Base-by-base conservation (phyloP, 2,888 invertebrate genomes). In the Aethes cnicana region DNA sequence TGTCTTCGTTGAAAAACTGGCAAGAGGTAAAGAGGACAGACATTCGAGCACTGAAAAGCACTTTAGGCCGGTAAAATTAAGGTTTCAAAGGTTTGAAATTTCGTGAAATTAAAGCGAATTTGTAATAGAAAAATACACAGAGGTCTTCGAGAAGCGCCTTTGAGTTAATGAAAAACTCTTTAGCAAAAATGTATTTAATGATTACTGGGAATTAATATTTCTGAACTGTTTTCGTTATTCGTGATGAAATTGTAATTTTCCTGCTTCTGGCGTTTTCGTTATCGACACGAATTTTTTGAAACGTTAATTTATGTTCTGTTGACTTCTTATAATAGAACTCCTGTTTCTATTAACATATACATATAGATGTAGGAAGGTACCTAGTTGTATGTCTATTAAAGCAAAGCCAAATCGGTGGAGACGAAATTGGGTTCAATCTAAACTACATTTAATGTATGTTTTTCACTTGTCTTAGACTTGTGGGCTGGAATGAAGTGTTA, bases 51-150 rank as follows among this genome's bases (percentile, higher is more conserved):
- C 65, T 70, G 72, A 64, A 72, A 75, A 77, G 76, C 75, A 81
- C 77, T 83, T 77, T 67, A 66, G 64, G 64, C 64, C 64, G 64
- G 68, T 76, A 68, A 71, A 81, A 79, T 78, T 74, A 73, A 72
- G 71, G 63, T 64, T 66, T 60, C 57, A 61, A 59, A 63, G 61
- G 63, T 70, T 72, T 66, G 68, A 66, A 69, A 70, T 69, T 68
- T 70, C 58, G 54, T 58, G 61, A 69, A 70, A 61, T 68, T 65
- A 64, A 70, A 63, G 62, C 53, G 59, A 64, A 66, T 65, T 68
- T 63, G 56, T 37, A 41, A 42, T 44, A 52, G 57, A 60, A 59
- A 49, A 61, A 63, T 57, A 56, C 47, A 53, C 39, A 17, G 36
- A 48, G 20, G 36, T 44, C 36, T 30, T 17, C 37, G 33, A 26